phyloP scores from a whole-genome alignment of 2,797 vertebrate species.

The Chelidonichthys spinosus region DNA sequence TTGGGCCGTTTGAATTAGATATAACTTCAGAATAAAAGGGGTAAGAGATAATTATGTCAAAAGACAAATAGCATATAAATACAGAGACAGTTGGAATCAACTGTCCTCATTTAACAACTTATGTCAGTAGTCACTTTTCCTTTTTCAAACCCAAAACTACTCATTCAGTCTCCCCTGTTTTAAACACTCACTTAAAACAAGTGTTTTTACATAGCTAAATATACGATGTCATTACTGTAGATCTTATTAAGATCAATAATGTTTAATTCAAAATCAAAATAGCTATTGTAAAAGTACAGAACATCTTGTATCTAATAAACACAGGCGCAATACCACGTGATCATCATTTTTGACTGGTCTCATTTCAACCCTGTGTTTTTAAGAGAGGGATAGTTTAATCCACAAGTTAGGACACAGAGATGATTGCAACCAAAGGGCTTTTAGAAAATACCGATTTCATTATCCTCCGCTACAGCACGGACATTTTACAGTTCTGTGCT shows the following conservation, averaged over 20 bases:
- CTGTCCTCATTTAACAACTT: slow-evolving; percentile 31
- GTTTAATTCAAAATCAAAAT: neutral
- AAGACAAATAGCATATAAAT: neutral
- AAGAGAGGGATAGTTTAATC: neutral
- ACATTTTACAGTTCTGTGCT: neutral
- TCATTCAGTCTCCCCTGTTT: neutral
- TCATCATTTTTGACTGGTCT: neutral
- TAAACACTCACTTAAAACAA: neutral
- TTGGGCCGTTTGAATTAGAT: neutral
- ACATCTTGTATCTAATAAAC: slow-evolving; percentile 2
- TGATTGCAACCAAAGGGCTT: neutral
- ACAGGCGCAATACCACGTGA: neutral
- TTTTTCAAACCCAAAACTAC: slow-evolving; percentile 11
- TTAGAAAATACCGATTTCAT: neutral
- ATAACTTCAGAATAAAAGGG: neutral
- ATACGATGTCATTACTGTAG: neutral
- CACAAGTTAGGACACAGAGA: neutral
- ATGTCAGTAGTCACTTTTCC: slow-evolving; percentile 27
- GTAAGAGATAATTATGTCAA: neutral
- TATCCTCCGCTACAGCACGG: neutral
- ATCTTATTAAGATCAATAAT: neutral
- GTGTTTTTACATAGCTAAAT: neutral
- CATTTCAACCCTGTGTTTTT: neutral
- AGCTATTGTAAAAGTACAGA: neutral
- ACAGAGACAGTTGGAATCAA: slow-evolving; percentile 2